Evolutionary conservation across 2,888 invertebrate species (phyloP).

Genomic region (Conus canariensis): DNA sequence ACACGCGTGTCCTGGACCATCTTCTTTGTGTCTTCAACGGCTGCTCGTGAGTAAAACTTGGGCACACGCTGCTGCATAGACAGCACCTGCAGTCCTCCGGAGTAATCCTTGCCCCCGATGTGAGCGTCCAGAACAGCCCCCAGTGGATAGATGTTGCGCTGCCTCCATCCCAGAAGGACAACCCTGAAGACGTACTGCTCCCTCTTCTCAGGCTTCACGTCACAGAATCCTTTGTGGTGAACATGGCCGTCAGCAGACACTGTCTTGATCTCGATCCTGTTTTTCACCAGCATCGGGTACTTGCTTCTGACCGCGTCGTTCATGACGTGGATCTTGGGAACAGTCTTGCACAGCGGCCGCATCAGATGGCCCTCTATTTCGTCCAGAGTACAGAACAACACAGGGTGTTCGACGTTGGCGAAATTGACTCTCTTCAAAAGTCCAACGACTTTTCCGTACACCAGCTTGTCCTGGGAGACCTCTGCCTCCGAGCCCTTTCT

Average conservation of each 20-base stretch:
- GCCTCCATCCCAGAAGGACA: slow-evolving; percentile 56
- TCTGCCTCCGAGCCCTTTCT: background rate
- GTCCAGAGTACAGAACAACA: slow-evolving; percentile 59
- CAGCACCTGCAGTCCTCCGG: slow-evolving; percentile 42
- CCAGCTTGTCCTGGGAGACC: background rate
- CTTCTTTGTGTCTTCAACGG: slow-evolving; percentile 22
- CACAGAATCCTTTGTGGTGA: slow-evolving; percentile 26
- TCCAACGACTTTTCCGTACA: slow-evolving; percentile 59
- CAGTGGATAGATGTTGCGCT: slow-evolving; percentile 55
- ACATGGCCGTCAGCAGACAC: slow-evolving; percentile 40
- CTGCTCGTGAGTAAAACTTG: slow-evolving; percentile 31
- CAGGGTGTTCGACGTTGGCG: slow-evolving; percentile 52
- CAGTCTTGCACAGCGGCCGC: slow-evolving; percentile 61
- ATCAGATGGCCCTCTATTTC: slow-evolving; percentile 55
- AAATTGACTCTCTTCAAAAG: slow-evolving; percentile 47
- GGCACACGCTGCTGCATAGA: slow-evolving; percentile 45
- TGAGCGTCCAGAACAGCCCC: slow-evolving; percentile 59
- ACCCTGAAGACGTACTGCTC: slow-evolving; percentile 60
- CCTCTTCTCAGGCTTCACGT: slow-evolving; percentile 52
- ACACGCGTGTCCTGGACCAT: background rate
- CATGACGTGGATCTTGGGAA: slow-evolving; percentile 60
- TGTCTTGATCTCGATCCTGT: slow-evolving; percentile 49
- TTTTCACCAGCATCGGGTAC: slow-evolving; percentile 14
- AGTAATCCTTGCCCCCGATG: slow-evolving; percentile 44
- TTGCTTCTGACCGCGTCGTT: slow-evolving; percentile 22